Base-by-base conservation (phyloP, 2,113 vertebrate species). In the Pampusana beccarii region DNA sequence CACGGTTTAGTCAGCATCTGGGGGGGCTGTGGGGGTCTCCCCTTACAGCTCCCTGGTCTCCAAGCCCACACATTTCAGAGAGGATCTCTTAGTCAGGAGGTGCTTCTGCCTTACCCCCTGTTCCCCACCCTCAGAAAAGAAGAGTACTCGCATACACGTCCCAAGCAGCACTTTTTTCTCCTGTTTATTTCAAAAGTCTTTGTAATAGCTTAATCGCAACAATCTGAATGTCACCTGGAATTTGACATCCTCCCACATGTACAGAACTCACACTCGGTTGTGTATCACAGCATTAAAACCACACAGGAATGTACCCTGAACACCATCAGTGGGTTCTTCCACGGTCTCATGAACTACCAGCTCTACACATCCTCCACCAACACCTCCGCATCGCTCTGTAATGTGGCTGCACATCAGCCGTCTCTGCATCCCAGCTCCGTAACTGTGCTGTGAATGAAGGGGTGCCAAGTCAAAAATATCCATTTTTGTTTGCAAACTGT, bases 121-220 rank as follows among this genome's bases (percentile, higher is more conserved):
- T 50, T 65, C 57, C 34, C 66, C 34, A 2, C 2, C 26, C 44
- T 80, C 58, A 44, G 57, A 44, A 89, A 61, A 91, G 25, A 79
- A 67, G 16, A 93, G 26, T 4, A 72, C 38, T 89, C 34, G 0
- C 67, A 93, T 29, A 62, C 72, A 33, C 82, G 56, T 56, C 69
- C 56, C 88, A 88, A 79, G 53, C 67, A 93, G 71, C 21, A 3
- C 13, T 29, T 92, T 82, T 90, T 84, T 83, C 42, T 94, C 74
- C 58, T 13, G 50, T 97, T 97, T 97, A 96, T 94, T 93, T 95
- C 65, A 92, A 90, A 95, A 88, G 21, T 86, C 48, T 86, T 86
- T 88, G 85, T 67, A 92, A 87, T 73, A 96, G 53, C 48, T 93
- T 92, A 83, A 81, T n/a, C 42, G 90, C 48, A 88, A 95, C 82